Percentiles rank a stretch among this genome's conserved stretches.
phyloP scores from a whole-genome alignment of 2,113 vertebrate species.

The Pao palembangensis region DNA sequence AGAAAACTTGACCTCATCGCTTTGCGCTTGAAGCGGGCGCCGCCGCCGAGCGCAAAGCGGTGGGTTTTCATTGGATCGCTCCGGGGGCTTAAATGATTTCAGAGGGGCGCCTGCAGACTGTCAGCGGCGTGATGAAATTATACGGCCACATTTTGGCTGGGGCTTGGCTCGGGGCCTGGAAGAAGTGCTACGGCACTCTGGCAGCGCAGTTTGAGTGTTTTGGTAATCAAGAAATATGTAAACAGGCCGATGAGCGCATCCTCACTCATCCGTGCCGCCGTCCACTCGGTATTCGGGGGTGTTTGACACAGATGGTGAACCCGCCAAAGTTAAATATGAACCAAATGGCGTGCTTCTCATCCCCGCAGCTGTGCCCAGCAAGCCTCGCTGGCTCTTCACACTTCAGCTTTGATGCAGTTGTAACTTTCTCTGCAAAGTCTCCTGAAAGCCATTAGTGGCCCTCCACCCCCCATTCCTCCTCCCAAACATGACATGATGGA shows the following conservation, averaged over 20 bases:
- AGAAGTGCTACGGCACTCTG: constrained; percentile 10
- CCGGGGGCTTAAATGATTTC: constrained; percentile 64
- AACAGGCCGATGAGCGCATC: constrained; percentile 4
- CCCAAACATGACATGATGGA: constrained; percentile 48
- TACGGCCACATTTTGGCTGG: constrained; percentile 41
- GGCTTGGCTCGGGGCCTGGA: constrained; percentile 25
- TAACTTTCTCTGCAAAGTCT: constrained; percentile 50
- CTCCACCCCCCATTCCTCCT: constrained; percentile 41
- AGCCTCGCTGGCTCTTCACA: constrained; percentile 28
- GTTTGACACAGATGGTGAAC: constrained; percentile 19
- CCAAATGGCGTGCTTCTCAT: constrained; percentile 2
- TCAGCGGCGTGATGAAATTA: constrained; percentile 62
- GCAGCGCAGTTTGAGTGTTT: constrained; percentile 11
- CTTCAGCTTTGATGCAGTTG: constrained; percentile 37
- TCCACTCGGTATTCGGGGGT: neutral
- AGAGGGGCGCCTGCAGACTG: constrained; percentile 58
- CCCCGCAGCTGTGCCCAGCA: constrained; percentile 16
- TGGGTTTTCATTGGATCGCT: constrained; percentile 62
- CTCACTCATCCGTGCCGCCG: neutral
- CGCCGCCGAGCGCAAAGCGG: constrained; percentile 30
- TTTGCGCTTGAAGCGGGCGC: constrained; percentile 51
- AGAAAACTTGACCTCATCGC: constrained; percentile 50
- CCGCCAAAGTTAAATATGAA: constrained; percentile 23
- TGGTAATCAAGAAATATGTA: constrained; percentile 8
- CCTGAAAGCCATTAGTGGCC: constrained; percentile 54